phyloP scores from a whole-genome alignment of 2,797 vertebrate species.

The Liasis olivaceus region DNA sequence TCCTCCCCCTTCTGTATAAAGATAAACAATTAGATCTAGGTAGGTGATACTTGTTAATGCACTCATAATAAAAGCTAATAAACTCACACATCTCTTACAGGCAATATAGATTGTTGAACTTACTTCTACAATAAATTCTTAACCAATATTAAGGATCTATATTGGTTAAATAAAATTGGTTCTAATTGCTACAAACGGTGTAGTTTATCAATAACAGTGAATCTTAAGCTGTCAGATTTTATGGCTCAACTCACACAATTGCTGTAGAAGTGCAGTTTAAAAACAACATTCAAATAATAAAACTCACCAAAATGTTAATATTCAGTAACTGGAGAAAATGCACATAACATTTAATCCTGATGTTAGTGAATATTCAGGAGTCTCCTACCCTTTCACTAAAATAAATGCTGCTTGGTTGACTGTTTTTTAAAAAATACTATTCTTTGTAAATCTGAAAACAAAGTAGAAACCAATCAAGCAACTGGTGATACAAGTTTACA shows the following conservation, averaged over 20 bases:
- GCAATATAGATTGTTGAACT: neutral
- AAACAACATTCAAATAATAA: neutral
- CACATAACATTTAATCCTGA: neutral
- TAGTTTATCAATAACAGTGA: neutral
- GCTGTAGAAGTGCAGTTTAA: neutral
- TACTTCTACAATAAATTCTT: neutral
- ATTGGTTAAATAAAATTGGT: neutral
- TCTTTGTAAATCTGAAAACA: neutral
- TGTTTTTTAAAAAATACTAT: neutral
- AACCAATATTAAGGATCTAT: neutral
- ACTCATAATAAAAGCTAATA: neutral
- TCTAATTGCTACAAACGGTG: neutral
- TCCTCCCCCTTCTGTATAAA: neutral
- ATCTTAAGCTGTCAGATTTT: neutral
- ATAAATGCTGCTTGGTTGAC: neutral
- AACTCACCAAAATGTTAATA: neutral
- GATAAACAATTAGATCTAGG: neutral
- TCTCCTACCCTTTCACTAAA: neutral
- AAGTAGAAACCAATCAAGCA: neutral
- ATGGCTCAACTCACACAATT: neutral
- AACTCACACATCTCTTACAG: neutral
- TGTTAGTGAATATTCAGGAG: neutral
- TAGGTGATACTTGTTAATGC: neutral
- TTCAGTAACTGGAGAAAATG: neutral
- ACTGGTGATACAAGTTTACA: slow-evolving; percentile 15